Evolutionary conservation across 1,140 invertebrate species (phyloP).

Genomic region (Coelopa frigida): DNA sequence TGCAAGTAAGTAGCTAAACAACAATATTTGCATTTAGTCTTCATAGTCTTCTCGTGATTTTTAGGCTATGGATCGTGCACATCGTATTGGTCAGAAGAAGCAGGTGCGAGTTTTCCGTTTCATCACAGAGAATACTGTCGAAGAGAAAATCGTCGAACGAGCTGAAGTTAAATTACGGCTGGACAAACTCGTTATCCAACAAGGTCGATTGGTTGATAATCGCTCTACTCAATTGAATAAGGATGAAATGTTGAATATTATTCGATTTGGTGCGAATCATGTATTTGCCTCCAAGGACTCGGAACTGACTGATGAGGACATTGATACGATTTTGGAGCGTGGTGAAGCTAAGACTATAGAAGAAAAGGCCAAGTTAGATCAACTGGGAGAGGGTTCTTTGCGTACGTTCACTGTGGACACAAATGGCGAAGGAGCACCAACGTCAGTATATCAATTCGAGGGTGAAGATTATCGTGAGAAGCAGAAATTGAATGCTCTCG

Average conservation of each 20-base stretch:
- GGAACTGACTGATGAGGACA: slow-evolving; percentile 97
- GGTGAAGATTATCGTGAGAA: slow-evolving; percentile 83
- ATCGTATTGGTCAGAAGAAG: slow-evolving; percentile 98
- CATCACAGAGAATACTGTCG: slow-evolving; percentile 98
- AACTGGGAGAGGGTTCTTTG: slow-evolving; percentile 84
- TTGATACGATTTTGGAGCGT: slow-evolving; percentile 88
- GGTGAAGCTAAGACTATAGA: slow-evolving; percentile 91
- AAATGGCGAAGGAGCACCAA: slow-evolving; percentile 54
- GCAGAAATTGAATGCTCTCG: slow-evolving; percentile 74
- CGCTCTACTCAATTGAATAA: slow-evolving; percentile 84
- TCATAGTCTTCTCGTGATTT: too few relatives aligned
- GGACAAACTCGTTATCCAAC: slow-evolving; percentile 97
- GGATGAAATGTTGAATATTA: slow-evolving; percentile 98
- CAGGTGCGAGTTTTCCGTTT: slow-evolving; percentile 81
- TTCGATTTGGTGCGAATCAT: slow-evolving; percentile 96
- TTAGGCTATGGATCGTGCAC: slow-evolving; percentile 96
- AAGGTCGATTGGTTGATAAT: slow-evolving; percentile 89
- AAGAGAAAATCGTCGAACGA: slow-evolving; percentile 97
- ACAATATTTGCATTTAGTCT: not conserved
- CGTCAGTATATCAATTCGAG: slow-evolving; percentile 95
- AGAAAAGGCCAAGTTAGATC: slow-evolving; percentile 84
- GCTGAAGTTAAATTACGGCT: slow-evolving; percentile 95
- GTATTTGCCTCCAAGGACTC: slow-evolving; percentile 98
- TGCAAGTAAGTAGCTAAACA: slow-evolving; percentile 48
- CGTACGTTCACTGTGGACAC: slow-evolving; percentile 94